Conservation (phyloP, 2,797 vertebrate species). For the Prionace glauca region DNA sequence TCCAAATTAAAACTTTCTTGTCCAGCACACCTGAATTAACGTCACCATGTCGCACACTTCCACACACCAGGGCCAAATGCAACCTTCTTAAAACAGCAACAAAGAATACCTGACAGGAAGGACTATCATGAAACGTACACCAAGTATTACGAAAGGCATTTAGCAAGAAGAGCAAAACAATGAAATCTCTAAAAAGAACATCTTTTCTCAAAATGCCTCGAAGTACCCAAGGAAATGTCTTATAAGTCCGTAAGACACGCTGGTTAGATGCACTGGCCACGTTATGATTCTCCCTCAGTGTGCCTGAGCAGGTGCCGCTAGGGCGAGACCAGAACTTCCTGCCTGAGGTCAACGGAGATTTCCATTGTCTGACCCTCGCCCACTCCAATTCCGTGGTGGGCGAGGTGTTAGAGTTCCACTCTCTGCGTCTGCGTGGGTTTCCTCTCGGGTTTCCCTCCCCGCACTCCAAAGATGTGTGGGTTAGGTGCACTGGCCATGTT, state of each 20-base stretch:
- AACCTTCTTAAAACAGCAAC: not conserved
- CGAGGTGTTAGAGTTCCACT: too few species aligned
- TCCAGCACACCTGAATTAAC: not conserved
- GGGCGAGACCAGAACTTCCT: too few species aligned
- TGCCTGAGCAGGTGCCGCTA: too few species aligned
- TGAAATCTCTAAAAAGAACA: not conserved
- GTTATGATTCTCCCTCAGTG: too few species aligned
- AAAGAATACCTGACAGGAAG: not conserved
- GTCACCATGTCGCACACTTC: not conserved
- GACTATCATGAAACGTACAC: not conserved
- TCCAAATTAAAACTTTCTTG: not conserved
- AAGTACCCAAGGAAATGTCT: not conserved
- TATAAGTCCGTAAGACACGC: not conserved
- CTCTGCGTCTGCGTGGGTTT: too few species aligned
- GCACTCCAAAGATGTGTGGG: too few species aligned
- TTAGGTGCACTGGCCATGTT: too few species aligned
- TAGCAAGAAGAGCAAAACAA: not conserved
- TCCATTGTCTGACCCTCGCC: too few species aligned
- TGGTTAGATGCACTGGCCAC: too few species aligned
- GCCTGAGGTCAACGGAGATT: too few species aligned
- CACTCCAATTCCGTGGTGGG: too few species aligned
- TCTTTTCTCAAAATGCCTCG: not conserved
- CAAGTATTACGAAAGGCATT: not conserved
- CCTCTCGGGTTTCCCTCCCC: too few species aligned
- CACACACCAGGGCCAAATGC: not conserved